A percentile compares a stretch with the other conserved stretches of the same genome.
Conservation (phyloP, 2,797 vertebrate species). For the Syngnathus acus region DNA sequence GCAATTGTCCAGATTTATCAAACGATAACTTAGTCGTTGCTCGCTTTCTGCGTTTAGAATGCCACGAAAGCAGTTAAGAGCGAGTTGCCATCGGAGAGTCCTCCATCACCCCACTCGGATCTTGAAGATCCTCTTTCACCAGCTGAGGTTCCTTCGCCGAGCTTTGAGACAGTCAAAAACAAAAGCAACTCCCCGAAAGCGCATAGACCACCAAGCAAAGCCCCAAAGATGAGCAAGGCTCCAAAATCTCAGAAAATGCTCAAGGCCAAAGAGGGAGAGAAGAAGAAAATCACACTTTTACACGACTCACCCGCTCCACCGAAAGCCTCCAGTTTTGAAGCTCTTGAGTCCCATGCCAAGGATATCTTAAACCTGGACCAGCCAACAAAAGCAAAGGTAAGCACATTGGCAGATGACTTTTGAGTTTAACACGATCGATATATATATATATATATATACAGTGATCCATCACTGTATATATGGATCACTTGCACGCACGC, state of each 20-base stretch:
- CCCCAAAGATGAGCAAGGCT: conserved; percentile 67
- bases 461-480: too few species aligned
- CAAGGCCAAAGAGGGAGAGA: conserved; percentile 85
- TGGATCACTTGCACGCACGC: too few species aligned
- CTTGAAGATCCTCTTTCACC: conserved; percentile 80
- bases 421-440: too few species aligned
- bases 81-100: conserved; percentile 74
- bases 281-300: conserved; percentile 88
- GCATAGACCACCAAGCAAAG: conserved; percentile 51
- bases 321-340: conserved; percentile 83
- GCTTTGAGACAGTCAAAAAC: conserved; percentile 74
- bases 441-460: too few species aligned
- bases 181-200: conserved; percentile 72
- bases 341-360: conserved; percentile 91
- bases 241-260: conserved; percentile 74
- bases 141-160: conserved; percentile 76
- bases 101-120: conserved; percentile 70
- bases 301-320: conserved; percentile 74
- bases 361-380: conserved; percentile 93
- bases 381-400: conserved; percentile 88
- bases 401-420: not conserved
- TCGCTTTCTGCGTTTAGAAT: conserved; percentile 35
- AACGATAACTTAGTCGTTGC: not conserved
- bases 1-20: not conserved
- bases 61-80: conserved; percentile 82